Conservation (phyloP, 2,888 invertebrate genomes). For the Caenorhabditis imperialis region DNA sequence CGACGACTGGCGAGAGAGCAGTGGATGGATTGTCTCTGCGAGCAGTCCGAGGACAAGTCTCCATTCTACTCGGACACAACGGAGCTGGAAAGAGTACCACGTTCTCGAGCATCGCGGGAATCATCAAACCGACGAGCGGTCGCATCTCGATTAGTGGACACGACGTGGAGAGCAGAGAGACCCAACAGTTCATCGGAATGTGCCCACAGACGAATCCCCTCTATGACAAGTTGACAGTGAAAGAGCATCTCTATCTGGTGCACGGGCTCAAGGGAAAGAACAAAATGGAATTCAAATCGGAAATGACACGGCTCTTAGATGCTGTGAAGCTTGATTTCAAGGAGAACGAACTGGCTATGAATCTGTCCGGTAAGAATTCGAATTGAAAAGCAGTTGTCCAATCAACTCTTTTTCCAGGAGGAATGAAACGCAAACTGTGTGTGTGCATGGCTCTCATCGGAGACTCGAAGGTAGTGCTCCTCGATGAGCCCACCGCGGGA, state of each 20-base stretch:
- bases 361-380: conserved; percentile 62
- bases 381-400: conserved; percentile 9
- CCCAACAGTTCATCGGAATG: conserved; percentile 67
- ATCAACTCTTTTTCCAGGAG: conserved; percentile 63
- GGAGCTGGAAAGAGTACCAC: conserved; percentile 76
- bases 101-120: conserved; percentile 67
- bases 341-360: conserved; percentile 57
- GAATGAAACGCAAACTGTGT: conserved; percentile 75
- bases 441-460: conserved; percentile 75
- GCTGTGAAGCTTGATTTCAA: conserved; percentile 64
- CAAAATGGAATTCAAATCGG: conserved; percentile 40
- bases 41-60: conserved; percentile 72
- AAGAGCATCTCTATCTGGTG: conserved; percentile 74
- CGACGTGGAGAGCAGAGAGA: conserved; percentile 63
- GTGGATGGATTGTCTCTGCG: conserved; percentile 71
- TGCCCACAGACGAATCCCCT: conserved; percentile 76
- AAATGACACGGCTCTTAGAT: conserved; percentile 54
- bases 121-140: conserved; percentile 66
- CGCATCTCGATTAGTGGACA: conserved; percentile 65
- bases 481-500: conserved; percentile 73
- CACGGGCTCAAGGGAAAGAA: conserved; percentile 67
- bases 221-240: conserved; percentile 71
- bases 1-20: conserved; percentile 69
- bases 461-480: conserved; percentile 63
- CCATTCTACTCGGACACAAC: conserved; percentile 77